phyloP scores from a whole-genome alignment of 2,888 invertebrate genomes.

The Acleris holmiana region DNA sequence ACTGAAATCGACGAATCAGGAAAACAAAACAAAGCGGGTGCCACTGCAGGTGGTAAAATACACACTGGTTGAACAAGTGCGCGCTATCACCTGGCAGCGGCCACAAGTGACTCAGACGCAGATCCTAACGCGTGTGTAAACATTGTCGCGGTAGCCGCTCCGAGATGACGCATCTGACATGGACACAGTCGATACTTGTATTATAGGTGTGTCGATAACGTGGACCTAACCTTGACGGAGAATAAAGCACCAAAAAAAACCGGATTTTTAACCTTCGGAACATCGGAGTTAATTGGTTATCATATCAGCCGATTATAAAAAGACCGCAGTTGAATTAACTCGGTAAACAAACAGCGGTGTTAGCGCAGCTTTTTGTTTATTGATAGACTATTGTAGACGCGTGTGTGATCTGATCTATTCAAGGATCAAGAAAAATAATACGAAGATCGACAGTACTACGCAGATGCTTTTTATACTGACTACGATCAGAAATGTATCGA shows the following conservation, averaged over 20 bases:
- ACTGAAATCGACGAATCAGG: slow-evolving; percentile 38
- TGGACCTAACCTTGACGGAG: slow-evolving; percentile 29
- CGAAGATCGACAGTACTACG: slow-evolving; percentile 16
- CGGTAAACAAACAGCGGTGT: slow-evolving; percentile 10
- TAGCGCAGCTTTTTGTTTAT: slow-evolving; percentile 24
- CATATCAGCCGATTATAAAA: slow-evolving; percentile 8
- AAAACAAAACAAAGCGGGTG: slow-evolving; percentile 44
- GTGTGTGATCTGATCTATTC: slow-evolving; percentile 30
- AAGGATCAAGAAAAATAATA: slow-evolving; percentile 25
- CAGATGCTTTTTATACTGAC: slow-evolving; percentile 8
- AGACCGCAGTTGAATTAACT: slow-evolving; percentile 1
- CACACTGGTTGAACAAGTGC: slow-evolving; percentile 63
- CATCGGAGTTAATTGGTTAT: slow-evolving; percentile 17
- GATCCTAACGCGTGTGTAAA: slow-evolving; percentile 71
- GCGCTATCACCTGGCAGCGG: slow-evolving; percentile 68
- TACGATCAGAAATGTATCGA: neutral
- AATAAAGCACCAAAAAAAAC: slow-evolving; percentile 43
- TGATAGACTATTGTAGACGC: slow-evolving; percentile 15
- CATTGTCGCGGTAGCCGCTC: slow-evolving; percentile 63
- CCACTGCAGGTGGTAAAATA: slow-evolving; percentile 53
- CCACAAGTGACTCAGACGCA: slow-evolving; percentile 70
- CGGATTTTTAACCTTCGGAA: slow-evolving; percentile 24
- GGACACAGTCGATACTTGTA: slow-evolving; percentile 54
- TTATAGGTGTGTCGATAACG: slow-evolving; percentile 59
- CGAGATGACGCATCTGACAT: slow-evolving; percentile 66